Evolutionary conservation across 1,140 invertebrate species (phyloP).

Genomic region (Oncopodura yosiiana): DNA sequence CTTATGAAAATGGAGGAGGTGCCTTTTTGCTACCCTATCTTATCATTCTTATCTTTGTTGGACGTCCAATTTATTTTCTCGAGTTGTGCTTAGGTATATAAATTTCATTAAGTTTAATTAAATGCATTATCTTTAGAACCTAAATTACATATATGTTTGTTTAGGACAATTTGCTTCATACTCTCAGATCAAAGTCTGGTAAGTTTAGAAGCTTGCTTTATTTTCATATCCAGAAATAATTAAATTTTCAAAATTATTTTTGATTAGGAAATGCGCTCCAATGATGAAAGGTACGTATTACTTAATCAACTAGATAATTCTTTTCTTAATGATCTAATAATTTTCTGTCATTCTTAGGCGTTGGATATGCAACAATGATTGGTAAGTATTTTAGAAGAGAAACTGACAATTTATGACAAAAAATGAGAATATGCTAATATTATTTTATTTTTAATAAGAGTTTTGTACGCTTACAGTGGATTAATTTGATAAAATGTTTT

Average conservation of each 20-base stretch:
- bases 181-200: slow-evolving; percentile 41
- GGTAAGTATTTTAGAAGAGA: no score
- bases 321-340: background rate
- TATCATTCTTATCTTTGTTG: slow-evolving; percentile 49
- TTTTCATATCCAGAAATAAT: slow-evolving; percentile 3
- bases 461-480: no score
- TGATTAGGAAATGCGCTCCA: slow-evolving; percentile 34
- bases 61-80: slow-evolving; percentile 46
- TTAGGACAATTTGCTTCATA: slow-evolving; percentile 45
- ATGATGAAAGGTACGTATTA: slow-evolving; percentile 39
- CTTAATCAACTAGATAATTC: background rate
- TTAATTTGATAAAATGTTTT: no score
- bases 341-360: slow-evolving; percentile 35
- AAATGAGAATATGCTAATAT: no score
- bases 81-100: slow-evolving; percentile 46
- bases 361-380: slow-evolving; percentile 41
- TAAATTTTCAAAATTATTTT: background rate
- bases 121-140: no score
- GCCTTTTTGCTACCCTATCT: slow-evolving; percentile 53
- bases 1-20: slow-evolving; percentile 39
- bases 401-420: no score
- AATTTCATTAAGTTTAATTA: no score
- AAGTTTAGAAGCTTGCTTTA: slow-evolving; percentile 38
- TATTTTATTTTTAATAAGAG: no score
- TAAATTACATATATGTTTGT: no score